A percentile compares a stretch with the other conserved stretches of the same genome.
These are phyloP conservation scores for Napeogenes inachia DNA, from an alignment of 2,888 invertebrate species.

Conservation along the genomic window DNA sequence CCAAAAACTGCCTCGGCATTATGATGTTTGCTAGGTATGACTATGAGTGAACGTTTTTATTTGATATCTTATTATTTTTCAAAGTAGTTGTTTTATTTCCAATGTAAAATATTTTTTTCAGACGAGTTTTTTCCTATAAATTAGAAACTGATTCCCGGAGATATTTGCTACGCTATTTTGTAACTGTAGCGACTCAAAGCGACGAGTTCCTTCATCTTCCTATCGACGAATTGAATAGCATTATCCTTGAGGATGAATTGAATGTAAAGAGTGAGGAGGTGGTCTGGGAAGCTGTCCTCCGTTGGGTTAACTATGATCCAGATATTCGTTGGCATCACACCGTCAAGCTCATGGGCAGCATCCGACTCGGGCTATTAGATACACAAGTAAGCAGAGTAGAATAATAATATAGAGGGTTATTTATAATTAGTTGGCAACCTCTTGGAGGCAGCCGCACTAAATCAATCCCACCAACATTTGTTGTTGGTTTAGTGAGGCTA, in stretches of 20 bases:
- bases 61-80: neutral
- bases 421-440: too few species aligned
- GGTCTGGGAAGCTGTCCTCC: constrained; percentile 90
- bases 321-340: constrained; percentile 84
- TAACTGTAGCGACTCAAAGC: constrained; percentile 83
- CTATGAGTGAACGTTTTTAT: neutral
- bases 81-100: neutral
- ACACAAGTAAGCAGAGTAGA: constrained; percentile 74
- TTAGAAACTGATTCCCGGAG: constrained; percentile 82
- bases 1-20: constrained; percentile 90
- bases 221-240: constrained; percentile 83
- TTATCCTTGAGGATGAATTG: constrained; percentile 89
- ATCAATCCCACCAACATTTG: too few species aligned
- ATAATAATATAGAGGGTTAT: too few species aligned
- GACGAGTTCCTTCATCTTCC: constrained; percentile 85
- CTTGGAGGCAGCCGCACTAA: too few species aligned
- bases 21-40: constrained; percentile 86
- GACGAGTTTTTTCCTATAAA: constrained; percentile 83
- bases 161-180: constrained; percentile 87
- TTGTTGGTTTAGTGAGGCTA: too few species aligned
- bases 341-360: constrained; percentile 86
- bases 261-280: constrained; percentile 92
- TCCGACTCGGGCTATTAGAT: constrained; percentile 88
- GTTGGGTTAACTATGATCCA: constrained; percentile 91
- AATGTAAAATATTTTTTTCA: constrained; percentile 39